Evolutionary conservation across 2,113 vertebrate species (phyloP).

Genomic region (Vulpes vulpes): DNA sequence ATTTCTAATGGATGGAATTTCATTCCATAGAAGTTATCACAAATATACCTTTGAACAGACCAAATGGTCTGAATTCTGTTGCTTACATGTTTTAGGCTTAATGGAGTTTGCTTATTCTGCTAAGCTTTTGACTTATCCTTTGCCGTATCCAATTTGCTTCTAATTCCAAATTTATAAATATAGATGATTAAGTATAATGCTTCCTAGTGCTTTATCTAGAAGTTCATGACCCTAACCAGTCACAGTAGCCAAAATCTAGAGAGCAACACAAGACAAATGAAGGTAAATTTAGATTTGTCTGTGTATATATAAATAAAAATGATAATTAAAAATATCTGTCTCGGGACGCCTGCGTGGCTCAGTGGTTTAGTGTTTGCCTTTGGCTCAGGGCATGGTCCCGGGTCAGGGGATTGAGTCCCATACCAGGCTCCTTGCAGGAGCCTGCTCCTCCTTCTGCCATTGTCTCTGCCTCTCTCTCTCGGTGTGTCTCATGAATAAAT

Average conservation of each 20-base stretch:
- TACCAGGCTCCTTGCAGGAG: no score
- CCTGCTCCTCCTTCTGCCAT: no score
- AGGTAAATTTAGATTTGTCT: no score
- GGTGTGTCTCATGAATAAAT: no score
- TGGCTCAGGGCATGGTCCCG: no score
- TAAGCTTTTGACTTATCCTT: neutral
- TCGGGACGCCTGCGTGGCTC: no score
- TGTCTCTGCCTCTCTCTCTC: no score
- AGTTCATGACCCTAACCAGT: neutral
- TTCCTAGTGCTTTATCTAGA: neutral
- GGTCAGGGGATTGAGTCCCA: no score
- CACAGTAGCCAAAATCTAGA: neutral
- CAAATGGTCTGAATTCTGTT: fast-evolving
- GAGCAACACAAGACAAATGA: neutral
- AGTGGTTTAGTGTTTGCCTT: no score
- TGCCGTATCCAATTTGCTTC: constrained; percentile 41
- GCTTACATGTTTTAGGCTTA: neutral
- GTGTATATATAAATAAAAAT: no score
- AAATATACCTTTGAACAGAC: neutral
- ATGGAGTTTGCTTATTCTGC: neutral
- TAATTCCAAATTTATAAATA: constrained; percentile 12
- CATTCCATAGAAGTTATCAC: neutral
- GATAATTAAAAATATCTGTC: no score
- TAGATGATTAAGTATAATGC: constrained; percentile 14
- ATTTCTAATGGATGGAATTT: neutral